Base-by-base conservation (phyloP, 2,113 vertebrate genomes). In the Bostrychus sinensis region DNA sequence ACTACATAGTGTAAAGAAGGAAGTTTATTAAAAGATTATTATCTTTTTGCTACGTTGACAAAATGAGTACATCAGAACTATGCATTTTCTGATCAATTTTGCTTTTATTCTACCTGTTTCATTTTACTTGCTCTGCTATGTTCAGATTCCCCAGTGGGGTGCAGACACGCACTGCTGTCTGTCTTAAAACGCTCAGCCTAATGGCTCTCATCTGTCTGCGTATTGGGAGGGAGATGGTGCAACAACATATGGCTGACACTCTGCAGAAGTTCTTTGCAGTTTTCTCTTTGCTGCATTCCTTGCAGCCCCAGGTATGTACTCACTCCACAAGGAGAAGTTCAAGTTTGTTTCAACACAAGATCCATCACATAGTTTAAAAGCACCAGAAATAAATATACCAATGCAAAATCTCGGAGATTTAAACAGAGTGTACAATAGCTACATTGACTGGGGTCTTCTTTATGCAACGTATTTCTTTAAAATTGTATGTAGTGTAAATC, bases 181-280 rank as follows among this genome's bases (percentile, higher is more conserved):
- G 97, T 39, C 66, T 98, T 59, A 99, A 99, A 89, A 97, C 95
- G 20, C 91, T 97, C 84, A 95, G 95, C 80, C 91, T 99, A 3
- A 95, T 98, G 57, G 95, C 95, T 32, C 91, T 99, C 77, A 96
- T 99, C 83, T 98, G 96, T 79, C 84, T 98, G 80, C 91, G 97
- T 41, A 98, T 99, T 0, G 97, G 97, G 63, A 93, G 94, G 72
- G 97, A 99, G 92, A 98, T 98, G 96, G 97, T 98, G 70, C 96
- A 96, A 77, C 95, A 95, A 86, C 96, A 99, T 84, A 92, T 99
- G 85, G 94, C 94, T 0, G 93, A 96, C 63, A 95, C 94, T 0
- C 93, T 98, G 60, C 78, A 89, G 16, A 90, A 77, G 53, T 98
- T 98, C 89, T 98, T 99, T 0, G 85, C 91, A 9, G 92, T 94